Evolutionary conservation across 2,888 invertebrate species (phyloP).

Genomic region (Archips crataeganus): DNA sequence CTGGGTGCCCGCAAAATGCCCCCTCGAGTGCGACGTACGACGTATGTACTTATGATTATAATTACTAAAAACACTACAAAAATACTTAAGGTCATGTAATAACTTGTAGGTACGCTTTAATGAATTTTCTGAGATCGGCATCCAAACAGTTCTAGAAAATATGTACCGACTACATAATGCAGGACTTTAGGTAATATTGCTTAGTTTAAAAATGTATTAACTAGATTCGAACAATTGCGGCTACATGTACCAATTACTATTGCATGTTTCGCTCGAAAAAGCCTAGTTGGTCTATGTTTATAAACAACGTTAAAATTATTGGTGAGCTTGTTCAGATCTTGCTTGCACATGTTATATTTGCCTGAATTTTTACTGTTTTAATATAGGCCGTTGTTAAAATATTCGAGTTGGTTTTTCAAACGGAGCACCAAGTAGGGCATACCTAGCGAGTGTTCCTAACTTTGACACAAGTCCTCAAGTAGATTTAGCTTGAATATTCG

Average conservation of each 20-base stretch:
- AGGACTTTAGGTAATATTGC: too few species aligned
- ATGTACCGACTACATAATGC: not conserved
- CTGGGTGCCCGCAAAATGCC: too few species aligned
- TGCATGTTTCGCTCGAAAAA: not conserved
- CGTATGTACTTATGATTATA: too few species aligned
- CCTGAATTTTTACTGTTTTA: not conserved
- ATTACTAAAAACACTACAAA: too few species aligned
- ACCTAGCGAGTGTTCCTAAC: not conserved
- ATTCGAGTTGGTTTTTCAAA: slow-evolving; percentile 11
- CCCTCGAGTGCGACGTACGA: too few species aligned
- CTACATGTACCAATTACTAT: not conserved
- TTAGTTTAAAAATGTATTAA: not conserved
- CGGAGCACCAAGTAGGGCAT: not conserved
- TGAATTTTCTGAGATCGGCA: too few species aligned
- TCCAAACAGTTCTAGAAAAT: not conserved
- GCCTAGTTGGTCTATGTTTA: not conserved
- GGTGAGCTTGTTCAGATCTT: not conserved
- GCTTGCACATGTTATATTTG: not conserved
- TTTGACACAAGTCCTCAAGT: slow-evolving; percentile 9
- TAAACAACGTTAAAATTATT: not conserved
- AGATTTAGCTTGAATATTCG: slow-evolving; percentile 14
- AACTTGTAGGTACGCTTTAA: too few species aligned
- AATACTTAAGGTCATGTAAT: too few species aligned
- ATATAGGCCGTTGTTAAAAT: not conserved
- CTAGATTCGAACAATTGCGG: not conserved